Base-by-base conservation (phyloP, 1,140 invertebrate species). In the Drosophila kikkawai region DNA sequence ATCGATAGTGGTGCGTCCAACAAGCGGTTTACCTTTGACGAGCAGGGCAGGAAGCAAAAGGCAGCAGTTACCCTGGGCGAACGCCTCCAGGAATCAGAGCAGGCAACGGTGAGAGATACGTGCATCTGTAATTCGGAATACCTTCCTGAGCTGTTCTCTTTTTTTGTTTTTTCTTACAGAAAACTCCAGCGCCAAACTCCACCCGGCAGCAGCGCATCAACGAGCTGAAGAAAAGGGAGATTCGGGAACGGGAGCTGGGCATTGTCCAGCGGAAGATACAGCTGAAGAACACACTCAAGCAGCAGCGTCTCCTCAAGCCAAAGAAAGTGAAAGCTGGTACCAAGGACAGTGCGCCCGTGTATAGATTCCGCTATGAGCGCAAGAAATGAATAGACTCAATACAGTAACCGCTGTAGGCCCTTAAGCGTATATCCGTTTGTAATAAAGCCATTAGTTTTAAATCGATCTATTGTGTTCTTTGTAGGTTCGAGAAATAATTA, bases 261-360 rank as follows among this genome's bases (percentile, higher is more conserved):
- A 93, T 98, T 7, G 95, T 98, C 19, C 95, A 98, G 80, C 95
- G 96, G 75, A 99, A 99, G 93, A 94, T 99, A 91, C 95, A 97
- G 93, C 87, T 98, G 1, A 96, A 97, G 82, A 95, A 94, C 67
- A 94, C 95, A 53, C 91, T 99, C 9, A 94, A 96, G 61, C 95
- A 96, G 88, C 95, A 94, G 87, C 95, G 93, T 86, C 95, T 94
- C 82, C 93, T 93, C 74, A 95, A 95, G 82, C 96, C 95, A 2
- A 96, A 94, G 93, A 94, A 94, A 81, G 78, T 98, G 0, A 93
- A 94, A 74, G 92, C 93, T 15, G 97, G 95, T 5, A 96, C 96
- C 1, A 96, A 96, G 77, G 91, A 95, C 34, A 92, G 94, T 17
- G 95, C 98, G 7, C 96, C 98, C 1, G 94, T 98, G 9, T 99